Evolutionary conservation across 2,113 vertebrate species (phyloP), one percentile per base, ranked within the genome.

Genomic region (Camelus bactrianus): DNA sequence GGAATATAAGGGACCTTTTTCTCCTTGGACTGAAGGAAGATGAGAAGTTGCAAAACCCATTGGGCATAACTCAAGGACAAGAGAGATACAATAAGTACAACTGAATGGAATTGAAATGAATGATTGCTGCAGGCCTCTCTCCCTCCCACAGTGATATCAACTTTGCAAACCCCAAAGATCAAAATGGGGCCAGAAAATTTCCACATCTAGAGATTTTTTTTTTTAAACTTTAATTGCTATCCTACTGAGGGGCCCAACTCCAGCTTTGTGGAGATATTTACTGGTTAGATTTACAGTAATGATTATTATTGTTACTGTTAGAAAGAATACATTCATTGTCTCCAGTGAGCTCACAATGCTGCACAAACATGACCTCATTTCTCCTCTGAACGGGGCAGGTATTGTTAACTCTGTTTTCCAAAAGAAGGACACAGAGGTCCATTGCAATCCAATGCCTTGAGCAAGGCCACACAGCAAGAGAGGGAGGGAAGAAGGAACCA

Each of bases 311-410:
- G 97, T 98, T 96, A 46, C 93, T 80, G 91, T 73, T 86, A 6
- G 67, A 80, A 97, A 98, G 97, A 98, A 98, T 97, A 94, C 91
- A 72, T 13, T 87, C 98, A 97, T 98, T 97, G 98, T 98, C 94
- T 97, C 58, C 96, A 82, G 73, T 12, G 64, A 94, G 89, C 89
- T 97, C 93, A 76, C 58, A 79, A 28, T 13, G 38, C 75, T 96
- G 93, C 94, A 93, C 77, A 96, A 83, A 93, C 95, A 96, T 97
- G 96, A 97, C 85, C 97, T 98, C 98, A 97, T 91, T 84, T 93
- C 95, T 96, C 91, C 97, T 96, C 89, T 60, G 76, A 96, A 83
- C 0, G 82, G 67, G 65, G 95, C 97, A 98, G 98, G 98, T 98
- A 97, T 96, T 97, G 97, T 94, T 97, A 93, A 91, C 83, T 93